These are phyloP conservation scores for Endomychus coccineus DNA, from an alignment of 2,888 invertebrate genomes.

Conservation along the genomic window DNA sequence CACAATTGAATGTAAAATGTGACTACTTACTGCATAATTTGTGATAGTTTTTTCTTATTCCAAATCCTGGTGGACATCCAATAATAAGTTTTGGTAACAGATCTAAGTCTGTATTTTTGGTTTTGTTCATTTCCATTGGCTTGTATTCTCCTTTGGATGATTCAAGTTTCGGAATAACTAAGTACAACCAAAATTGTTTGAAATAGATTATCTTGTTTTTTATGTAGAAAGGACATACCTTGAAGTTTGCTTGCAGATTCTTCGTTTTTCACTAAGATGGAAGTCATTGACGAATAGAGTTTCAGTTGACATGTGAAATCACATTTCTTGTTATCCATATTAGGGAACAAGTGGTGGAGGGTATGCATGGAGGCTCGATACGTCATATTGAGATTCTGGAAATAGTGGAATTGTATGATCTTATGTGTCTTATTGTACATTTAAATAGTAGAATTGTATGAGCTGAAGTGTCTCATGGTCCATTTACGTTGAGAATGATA, in stretches of 20 bases:
- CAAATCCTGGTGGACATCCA: conserved; percentile 40
- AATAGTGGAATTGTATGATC: no score
- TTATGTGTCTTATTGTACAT: no score
- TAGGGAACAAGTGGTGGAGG: conserved; percentile 29
- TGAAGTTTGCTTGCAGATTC: conserved; percentile 34
- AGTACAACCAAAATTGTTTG: no score
- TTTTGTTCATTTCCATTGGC: no score
- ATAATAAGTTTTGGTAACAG: conserved; percentile 33
- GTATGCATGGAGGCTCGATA: conserved; percentile 33
- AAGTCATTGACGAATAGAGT: conserved; percentile 35
- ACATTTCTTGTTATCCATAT: conserved; percentile 30
- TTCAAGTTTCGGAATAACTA: conserved; percentile 21
- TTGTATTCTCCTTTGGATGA: no score
- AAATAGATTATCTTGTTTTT: no score
- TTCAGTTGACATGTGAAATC: conserved; percentile 38
- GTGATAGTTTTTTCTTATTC: conserved; percentile 34
- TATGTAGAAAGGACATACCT: no score
- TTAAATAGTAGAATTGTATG: no score
- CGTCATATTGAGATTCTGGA: conserved; percentile 33
- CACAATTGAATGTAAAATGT: no score
- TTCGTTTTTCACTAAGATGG: conserved; percentile 36
- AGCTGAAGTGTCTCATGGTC: no score
- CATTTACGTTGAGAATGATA: no score
- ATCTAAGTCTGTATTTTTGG: conserved; percentile 20
- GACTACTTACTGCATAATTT: conserved; percentile 39